phyloP scores from a whole-genome alignment of 2,888 invertebrate species.

The Neoascia interrupta region DNA sequence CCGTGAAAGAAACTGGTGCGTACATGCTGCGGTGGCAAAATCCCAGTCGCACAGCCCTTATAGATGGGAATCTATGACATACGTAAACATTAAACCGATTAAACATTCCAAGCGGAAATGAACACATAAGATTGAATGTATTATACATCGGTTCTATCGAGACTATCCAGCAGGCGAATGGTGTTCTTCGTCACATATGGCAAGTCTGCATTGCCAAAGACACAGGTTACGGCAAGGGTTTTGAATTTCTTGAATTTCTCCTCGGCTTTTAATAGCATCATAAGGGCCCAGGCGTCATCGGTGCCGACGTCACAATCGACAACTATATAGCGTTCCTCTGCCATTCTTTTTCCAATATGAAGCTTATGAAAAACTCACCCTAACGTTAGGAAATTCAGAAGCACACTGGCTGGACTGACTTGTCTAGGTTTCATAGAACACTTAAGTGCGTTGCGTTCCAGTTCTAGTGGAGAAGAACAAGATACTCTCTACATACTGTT shows the following conservation, averaged over 20 bases:
- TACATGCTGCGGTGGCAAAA: constrained; percentile 73
- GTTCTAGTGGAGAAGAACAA: too few species aligned
- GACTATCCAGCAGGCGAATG: constrained; percentile 83
- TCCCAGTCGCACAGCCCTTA: constrained; percentile 71
- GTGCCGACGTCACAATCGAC: constrained; percentile 83
- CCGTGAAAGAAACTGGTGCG: constrained; percentile 82
- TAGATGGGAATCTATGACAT: constrained; percentile 72
- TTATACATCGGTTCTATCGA: constrained; percentile 83
- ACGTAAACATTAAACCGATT: neutral
- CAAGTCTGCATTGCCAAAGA: constrained; percentile 86
- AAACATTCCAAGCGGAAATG: neutral
- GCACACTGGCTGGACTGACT: constrained; percentile 10
- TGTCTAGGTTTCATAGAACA: too few species aligned
- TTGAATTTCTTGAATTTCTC: constrained; percentile 65
- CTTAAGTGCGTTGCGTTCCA: constrained; percentile 3
- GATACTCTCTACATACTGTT: neutral
- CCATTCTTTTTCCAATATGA: constrained; percentile 18
- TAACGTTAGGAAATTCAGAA: neutral
- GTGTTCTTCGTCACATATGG: constrained; percentile 86
- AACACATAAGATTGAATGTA: neutral
- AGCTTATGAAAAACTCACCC: neutral
- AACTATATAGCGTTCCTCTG: constrained; percentile 77
- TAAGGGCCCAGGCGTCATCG: constrained; percentile 83
- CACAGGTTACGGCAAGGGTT: constrained; percentile 86
- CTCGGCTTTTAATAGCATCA: constrained; percentile 82